Evolutionary conservation across 1,140 invertebrate species (phyloP).

Genomic region (Tenebrio molitor): DNA sequence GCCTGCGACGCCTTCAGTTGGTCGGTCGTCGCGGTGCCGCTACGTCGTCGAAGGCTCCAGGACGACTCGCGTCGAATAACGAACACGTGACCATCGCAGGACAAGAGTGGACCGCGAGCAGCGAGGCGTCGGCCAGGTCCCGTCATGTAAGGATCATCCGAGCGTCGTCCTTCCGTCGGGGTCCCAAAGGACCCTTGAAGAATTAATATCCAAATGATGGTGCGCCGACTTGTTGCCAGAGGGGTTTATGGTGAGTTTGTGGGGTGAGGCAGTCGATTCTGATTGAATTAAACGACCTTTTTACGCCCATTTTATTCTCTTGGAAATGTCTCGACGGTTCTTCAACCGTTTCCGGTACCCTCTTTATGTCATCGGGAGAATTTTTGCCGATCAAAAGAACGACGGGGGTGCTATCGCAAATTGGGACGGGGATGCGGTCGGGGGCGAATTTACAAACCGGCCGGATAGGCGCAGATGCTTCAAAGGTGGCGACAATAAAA

Average conservation of each 20-base stretch:
- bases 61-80: slow-evolving; percentile 10
- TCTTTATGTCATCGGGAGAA: neutral
- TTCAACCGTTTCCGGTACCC: neutral
- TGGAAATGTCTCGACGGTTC: too few species aligned
- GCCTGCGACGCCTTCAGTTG: slow-evolving; percentile 54
- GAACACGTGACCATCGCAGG: slow-evolving; percentile 21
- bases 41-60: slow-evolving; percentile 41
- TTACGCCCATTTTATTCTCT: neutral
- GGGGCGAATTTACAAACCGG: too few species aligned
- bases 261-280: neutral
- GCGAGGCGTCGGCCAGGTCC: neutral
- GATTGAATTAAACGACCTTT: neutral
- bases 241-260: neutral
- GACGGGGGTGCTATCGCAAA: too few species aligned
- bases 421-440: too few species aligned
- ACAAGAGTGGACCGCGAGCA: too few species aligned
- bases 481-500: too few species aligned
- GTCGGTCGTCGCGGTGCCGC: slow-evolving; percentile 53
- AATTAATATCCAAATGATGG: neutral
- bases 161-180: neutral
- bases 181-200: neutral
- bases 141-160: slow-evolving; percentile 23
- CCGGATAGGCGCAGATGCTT: too few species aligned
- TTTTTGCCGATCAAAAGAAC: too few species aligned
- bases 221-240: slow-evolving; percentile 5